Base-by-base conservation (phyloP, 2,113 vertebrate genomes). In the Ardeotis arabs region DNA sequence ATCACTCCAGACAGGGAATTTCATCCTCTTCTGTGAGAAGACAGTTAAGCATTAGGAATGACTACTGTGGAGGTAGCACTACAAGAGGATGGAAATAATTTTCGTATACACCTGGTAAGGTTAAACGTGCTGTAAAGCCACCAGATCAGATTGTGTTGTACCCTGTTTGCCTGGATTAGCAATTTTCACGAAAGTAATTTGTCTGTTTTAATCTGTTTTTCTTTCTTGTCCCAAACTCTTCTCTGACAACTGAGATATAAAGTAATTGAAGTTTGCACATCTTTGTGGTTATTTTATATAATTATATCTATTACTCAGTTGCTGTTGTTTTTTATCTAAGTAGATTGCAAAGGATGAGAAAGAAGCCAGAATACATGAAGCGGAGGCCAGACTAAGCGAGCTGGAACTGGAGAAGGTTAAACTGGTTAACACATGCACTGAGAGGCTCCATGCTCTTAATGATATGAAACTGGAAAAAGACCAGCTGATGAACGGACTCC, bases 391-490 rank as follows among this genome's bases (percentile, higher is more conserved):
- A 47, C 73, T 98, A 93, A 97, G 95, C 12, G 58, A 97, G 56
- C 56, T 98, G 76, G 98, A 98, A 62, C 80, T 97, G 41, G 98
- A 98, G 37, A 98, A 96, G 73, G 53, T 73, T 70, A 97, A 97
- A 75, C 96, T 98, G 56, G 94, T 98, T 56, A 98, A 97, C 15
- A 94, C 93, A 6, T 96, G 98, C 82, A 96, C 97, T 0, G 89
- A 98, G 84, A 98, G 97, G 68, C 96, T 97, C 37, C 96, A 68
- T 19, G 95, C 82, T 2, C 68, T 98, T 66, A 94, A 97, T 27
- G 97, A 98, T 56, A 96, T 98, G 84, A 96, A 87, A 37, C 95
- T 97, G 80, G 98, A 98, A 95, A 98, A 98, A 96, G 97, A 98
- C 55, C 96, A 98, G 14, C 94, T 99, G 67, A 33, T 95, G 59